Evolutionary conservation across 2,888 invertebrate species (phyloP).

Genomic region (Ectemnius continuus): DNA sequence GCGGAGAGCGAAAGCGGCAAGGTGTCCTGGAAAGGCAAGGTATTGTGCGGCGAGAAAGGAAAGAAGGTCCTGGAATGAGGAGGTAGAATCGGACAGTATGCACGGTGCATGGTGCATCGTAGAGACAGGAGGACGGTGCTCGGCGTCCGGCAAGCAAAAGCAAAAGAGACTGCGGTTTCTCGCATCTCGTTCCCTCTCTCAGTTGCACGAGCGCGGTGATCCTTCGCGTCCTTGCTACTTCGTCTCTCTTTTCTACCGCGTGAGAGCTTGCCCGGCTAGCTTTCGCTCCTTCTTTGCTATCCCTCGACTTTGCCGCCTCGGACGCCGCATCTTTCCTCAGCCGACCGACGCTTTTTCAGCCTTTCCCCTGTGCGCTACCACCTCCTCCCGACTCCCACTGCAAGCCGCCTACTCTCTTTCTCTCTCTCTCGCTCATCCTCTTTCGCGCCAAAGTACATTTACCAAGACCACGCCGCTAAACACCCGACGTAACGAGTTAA

Average conservation of each 20-base stretch:
- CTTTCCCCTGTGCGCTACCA: neutral
- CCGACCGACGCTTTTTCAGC: conserved; percentile 4
- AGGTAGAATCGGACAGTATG: conserved; percentile 4
- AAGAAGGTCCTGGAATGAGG: conserved; percentile 4
- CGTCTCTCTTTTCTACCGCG: conserved; percentile 15
- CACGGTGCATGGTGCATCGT: conserved; percentile 15
- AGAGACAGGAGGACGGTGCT: conserved; percentile 25
- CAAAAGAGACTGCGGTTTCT: conserved; percentile 16
- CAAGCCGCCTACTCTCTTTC: conserved; percentile 8
- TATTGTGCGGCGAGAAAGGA: conserved; percentile 1
- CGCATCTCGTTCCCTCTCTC: conserved; percentile 15
- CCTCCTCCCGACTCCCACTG: neutral
- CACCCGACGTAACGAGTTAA: neutral
- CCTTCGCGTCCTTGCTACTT: conserved; percentile 20
- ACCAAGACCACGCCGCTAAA: conserved; percentile 4
- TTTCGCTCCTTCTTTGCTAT: conserved; percentile 14
- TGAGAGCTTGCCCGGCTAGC: conserved; percentile 15
- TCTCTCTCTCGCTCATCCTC: conserved; percentile 19
- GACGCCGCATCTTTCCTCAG: conserved; percentile 2
- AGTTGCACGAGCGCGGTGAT: conserved; percentile 1
- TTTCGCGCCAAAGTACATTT: conserved; percentile 10
- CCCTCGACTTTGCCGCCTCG: conserved; percentile 19
- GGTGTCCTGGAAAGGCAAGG: neutral
- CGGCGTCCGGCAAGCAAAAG: conserved; percentile 36
- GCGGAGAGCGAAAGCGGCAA: neutral